Base-by-base conservation (phyloP, 2,797 vertebrate genomes). In the Meriones psammophilus region DNA sequence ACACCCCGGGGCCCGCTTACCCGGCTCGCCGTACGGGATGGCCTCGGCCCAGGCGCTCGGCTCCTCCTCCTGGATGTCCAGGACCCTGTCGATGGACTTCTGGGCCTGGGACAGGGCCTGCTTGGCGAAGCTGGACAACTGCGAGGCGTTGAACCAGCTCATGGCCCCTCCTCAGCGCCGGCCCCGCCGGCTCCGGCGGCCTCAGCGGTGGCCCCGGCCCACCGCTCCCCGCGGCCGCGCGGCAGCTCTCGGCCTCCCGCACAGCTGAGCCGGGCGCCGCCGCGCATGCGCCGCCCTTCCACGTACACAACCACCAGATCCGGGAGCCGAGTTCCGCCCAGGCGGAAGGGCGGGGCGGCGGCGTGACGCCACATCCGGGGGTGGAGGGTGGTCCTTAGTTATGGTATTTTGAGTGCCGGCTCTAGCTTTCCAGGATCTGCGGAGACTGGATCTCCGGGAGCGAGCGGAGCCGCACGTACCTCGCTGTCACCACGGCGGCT, bases 61-160 rank as follows among this genome's bases (percentile, higher is more conserved):
- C 94, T 99, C 99, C 95, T 99, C 99, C 91, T 99, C 99, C 98
- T 99, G 98, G 94, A 99, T 99, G 97, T 99, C 99, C 98, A 99
- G 97, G 90, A 99, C 99, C 92, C 99, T 98, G 98, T 99, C 99
- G 97, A 99, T 99, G 74, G 99, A 99, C 97, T 99, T 99, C 98
- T 99, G 99, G 73, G 99, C 99, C 97, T 99, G 98, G 68, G 99
- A 99, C 97, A 99, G 98, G 94, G 99, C 99, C 99, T 99, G 99
- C 98, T 99, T 99, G 88, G 99, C 99, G 96, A 99, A 99, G 97
- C 98, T 99, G 90, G 99, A 99, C 88, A 99, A 98, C 91, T 99
- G 99, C 58, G 99, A 99, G 39, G 99, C 98, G 98, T 99, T 99
- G 97, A 99, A 99, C 99, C 99, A 99, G 97, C 99, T 99, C 99